Percentiles rank a stretch among this genome's conserved stretches.
Conservation (phyloP, 2,888 invertebrate species). For the Pardosa pseudoannulata region DNA sequence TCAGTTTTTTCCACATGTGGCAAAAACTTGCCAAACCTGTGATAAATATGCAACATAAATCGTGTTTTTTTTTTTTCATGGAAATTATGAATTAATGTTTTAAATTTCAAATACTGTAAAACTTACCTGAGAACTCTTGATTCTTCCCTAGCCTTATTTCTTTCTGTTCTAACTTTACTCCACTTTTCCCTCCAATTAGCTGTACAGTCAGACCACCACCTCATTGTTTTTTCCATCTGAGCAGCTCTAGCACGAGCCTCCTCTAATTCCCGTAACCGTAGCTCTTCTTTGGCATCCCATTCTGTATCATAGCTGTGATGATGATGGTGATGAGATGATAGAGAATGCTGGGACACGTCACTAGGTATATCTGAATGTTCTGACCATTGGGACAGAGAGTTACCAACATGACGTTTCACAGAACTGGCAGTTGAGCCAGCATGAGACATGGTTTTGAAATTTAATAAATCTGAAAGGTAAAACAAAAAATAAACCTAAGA, state of each 20-base stretch:
- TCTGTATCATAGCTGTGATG: constrained; percentile 70
- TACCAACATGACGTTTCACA: constrained; percentile 52
- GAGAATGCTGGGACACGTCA: constrained; percentile 66
- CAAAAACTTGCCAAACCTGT: too few species aligned
- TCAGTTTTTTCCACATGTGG: too few species aligned
- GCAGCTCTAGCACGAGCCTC: constrained; percentile 95
- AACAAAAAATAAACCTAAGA: too few species aligned
- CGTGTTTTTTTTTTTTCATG: too few species aligned
- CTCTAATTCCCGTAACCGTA: constrained; percentile 84
- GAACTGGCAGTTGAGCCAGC: constrained; percentile 65
- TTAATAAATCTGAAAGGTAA: background rate
- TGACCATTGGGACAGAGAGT: constrained; percentile 47
- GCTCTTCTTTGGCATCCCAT: constrained; percentile 70
- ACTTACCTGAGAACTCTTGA: constrained; percentile 83
- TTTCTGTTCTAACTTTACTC: constrained; percentile 94
- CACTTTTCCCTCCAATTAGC: constrained; percentile 97
- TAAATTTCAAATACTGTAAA: too few species aligned
- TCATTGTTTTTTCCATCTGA: constrained; percentile 99
- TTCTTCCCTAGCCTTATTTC: constrained; percentile 94
- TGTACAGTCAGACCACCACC: constrained; percentile 99
- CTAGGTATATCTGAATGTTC: constrained; percentile 48
- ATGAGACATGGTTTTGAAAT: constrained; percentile 56
- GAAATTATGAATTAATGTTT: too few species aligned
- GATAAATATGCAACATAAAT: too few species aligned
- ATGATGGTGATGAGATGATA: constrained; percentile 66